Percentiles rank a stretch among this genome's conserved stretches.
Evolutionary conservation across 1,140 invertebrate species (phyloP).

Genomic region (Drosophila lini): DNA sequence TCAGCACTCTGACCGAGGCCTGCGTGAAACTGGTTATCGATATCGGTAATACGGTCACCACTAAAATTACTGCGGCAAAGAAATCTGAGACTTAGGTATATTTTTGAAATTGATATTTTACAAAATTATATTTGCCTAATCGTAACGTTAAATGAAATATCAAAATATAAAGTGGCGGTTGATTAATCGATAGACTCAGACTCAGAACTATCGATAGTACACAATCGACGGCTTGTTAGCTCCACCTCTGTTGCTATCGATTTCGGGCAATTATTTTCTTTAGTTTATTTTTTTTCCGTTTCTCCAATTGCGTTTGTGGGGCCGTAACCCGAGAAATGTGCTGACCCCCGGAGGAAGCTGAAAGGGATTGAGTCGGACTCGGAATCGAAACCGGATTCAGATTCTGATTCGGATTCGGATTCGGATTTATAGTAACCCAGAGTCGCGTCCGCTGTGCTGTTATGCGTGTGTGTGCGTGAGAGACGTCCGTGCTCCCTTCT

Average conservation of each 20-base stretch:
- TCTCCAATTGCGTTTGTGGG: slow-evolving; percentile 31
- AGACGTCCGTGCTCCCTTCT: slow-evolving; percentile 13
- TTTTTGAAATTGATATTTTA: background rate
- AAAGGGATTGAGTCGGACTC: slow-evolving; percentile 3
- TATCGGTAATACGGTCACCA: background rate
- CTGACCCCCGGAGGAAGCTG: slow-evolving; percentile 7
- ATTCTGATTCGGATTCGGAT: slow-evolving; percentile 10
- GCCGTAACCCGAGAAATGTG: slow-evolving; percentile 15
- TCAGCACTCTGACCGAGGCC: too few species aligned
- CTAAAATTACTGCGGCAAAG: too few species aligned
- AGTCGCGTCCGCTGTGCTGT: slow-evolving; percentile 44
- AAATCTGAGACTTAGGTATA: background rate
- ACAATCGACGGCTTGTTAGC: background rate
- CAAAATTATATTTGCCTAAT: too few species aligned
- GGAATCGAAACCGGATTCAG: slow-evolving; percentile 1
- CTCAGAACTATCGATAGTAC: slow-evolving; percentile 4
- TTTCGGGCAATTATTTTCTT: slow-evolving; percentile 37
- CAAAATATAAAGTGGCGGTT: background rate
- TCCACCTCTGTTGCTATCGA: slow-evolving; percentile 15
- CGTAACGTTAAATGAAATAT: background rate
- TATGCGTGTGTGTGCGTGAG: slow-evolving; percentile 33
- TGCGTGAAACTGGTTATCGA: background rate
- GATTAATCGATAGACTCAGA: background rate
- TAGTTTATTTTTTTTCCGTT: slow-evolving; percentile 51
- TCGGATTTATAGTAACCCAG: slow-evolving; percentile 4